Conservation (phyloP, 2,113 vertebrate genomes). For the Brachyhypopomus occidentalis region DNA sequence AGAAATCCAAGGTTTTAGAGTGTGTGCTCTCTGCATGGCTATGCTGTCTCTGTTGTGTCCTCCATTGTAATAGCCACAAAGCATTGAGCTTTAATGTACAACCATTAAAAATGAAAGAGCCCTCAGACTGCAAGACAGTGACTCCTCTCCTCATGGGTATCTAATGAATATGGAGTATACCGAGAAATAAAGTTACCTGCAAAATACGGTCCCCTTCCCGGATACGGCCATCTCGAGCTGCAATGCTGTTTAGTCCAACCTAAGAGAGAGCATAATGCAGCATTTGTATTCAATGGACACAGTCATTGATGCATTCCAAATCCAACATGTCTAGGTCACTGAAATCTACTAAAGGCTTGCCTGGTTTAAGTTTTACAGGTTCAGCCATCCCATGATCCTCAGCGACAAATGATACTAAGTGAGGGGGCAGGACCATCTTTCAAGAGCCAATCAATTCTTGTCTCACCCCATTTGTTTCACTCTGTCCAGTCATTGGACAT, state of each 20-base stretch:
- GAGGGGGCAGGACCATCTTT: conserved; percentile 68
- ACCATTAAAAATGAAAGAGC: conserved; percentile 74
- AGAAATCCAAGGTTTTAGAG: conserved; percentile 61
- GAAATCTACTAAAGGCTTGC: conserved; percentile 8
- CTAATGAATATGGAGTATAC: conserved; percentile 51
- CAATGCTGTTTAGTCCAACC: conserved; percentile 94
- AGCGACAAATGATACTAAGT: conserved; percentile 69
- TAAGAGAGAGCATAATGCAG: conserved; percentile 57
- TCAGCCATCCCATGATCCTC: conserved; percentile 53
- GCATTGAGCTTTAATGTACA: conserved; percentile 64
- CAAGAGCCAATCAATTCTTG: conserved; percentile 71
- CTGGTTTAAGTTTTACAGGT: conserved; percentile 52
- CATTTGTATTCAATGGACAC: too few species aligned
- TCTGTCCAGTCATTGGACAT: conserved; percentile 58
- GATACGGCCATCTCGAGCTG: conserved; percentile 92
- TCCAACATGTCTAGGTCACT: neutral
- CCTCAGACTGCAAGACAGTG: conserved; percentile 59
- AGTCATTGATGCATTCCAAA: too few species aligned
- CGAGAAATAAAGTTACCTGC: conserved; percentile 76
- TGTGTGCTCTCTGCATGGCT: conserved; percentile 20
- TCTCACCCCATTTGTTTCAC: conserved; percentile 74
- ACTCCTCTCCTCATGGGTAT: conserved; percentile 47
- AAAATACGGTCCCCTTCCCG: conserved; percentile 94
- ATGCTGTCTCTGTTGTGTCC: conserved; percentile 63
- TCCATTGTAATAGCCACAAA: conserved; percentile 62